A percentile compares a stretch with the other conserved stretches of the same genome.
Evolutionary conservation across 2,888 invertebrate species (phyloP).

Genomic region (Trissonchulus latispiculum): DNA sequence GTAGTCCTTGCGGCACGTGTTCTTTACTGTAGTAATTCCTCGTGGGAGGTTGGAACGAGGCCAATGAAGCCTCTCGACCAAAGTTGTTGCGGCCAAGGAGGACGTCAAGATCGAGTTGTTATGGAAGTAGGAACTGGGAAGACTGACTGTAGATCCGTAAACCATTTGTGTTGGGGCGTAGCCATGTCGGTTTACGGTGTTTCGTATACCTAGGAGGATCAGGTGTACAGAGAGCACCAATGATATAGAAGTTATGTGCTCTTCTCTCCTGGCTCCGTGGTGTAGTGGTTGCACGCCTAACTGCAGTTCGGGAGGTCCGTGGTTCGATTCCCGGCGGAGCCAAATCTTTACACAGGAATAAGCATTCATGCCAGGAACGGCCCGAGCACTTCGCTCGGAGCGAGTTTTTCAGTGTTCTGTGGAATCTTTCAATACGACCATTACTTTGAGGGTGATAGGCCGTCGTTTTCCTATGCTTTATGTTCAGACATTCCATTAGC

Average conservation of each 20-base stretch:
- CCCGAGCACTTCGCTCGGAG: neutral
- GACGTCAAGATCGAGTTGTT: too few species aligned
- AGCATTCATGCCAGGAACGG: neutral
- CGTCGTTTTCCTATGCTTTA: neutral
- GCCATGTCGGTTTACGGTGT: neutral
- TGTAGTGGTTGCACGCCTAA: too few species aligned
- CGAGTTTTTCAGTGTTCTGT: slow-evolving; percentile 6
- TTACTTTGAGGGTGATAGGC: slow-evolving; percentile 7
- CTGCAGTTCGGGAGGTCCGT: too few species aligned
- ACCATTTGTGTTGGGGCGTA: slow-evolving; percentile 1
- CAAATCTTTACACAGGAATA: neutral
- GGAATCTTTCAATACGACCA: slow-evolving; percentile 6
- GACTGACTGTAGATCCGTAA: slow-evolving; percentile 3
- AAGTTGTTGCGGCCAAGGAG: too few species aligned
- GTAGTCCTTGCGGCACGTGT: slow-evolving; percentile 3
- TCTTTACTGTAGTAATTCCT: neutral
- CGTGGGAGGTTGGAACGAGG: too few species aligned
- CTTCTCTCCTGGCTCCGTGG: too few species aligned
- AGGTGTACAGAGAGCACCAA: too few species aligned
- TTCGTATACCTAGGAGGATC: slow-evolving; percentile 4
- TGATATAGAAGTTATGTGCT: too few species aligned
- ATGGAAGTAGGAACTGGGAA: neutral
- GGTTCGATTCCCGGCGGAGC: too few species aligned
- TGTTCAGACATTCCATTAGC: too few species aligned
- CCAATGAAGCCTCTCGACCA: too few species aligned